These are phyloP conservation scores for Caracal caracal DNA, from an alignment of 2,113 vertebrate species.

Conservation along the genomic window DNA sequence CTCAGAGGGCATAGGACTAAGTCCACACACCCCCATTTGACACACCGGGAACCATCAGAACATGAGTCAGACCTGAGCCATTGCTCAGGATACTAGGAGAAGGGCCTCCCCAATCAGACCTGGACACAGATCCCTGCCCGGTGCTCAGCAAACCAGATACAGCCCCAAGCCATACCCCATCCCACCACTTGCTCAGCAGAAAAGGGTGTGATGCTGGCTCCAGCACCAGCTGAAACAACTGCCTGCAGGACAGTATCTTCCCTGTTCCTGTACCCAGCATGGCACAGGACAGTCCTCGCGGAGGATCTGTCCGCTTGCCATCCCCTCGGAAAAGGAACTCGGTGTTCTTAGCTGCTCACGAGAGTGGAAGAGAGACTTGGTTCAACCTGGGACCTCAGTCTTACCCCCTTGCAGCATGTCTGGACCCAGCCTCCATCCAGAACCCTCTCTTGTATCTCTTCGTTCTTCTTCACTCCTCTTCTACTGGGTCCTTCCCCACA, in stretches of 20 bases:
- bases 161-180: neutral
- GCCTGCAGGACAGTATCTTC: neutral
- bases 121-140: neutral
- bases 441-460: neutral
- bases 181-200: neutral
- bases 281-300: neutral
- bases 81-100: neutral
- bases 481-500: neutral
- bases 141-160: neutral
- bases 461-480: neutral
- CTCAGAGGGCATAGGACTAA: neutral
- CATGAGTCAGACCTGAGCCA: neutral
- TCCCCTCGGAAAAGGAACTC: neutral
- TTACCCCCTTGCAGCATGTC: neutral
- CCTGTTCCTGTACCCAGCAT: neutral
- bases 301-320: neutral
- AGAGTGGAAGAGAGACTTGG: neutral
- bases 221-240: neutral
- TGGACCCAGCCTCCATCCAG: neutral
- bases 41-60: neutral
- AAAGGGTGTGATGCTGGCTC: neutral
- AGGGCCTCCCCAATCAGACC: neutral
- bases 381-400: neutral
- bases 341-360: neutral
- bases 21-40: neutral